A percentile compares a stretch with the other conserved stretches of the same genome.
These are phyloP conservation scores for Argyra leucocephala DNA, from an alignment of 2,888 invertebrate species.

Conservation along the genomic window DNA sequence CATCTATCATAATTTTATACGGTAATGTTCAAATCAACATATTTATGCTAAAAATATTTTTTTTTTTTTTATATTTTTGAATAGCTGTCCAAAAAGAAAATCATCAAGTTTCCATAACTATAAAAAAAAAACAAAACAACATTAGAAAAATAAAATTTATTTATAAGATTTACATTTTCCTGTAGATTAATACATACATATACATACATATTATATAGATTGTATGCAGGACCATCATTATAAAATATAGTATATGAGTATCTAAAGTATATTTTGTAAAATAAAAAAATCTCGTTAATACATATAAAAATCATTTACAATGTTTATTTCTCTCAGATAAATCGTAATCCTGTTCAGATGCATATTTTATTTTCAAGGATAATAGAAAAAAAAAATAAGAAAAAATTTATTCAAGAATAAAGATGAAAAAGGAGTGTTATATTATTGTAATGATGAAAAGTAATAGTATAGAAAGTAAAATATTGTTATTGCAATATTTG, in stretches of 20 bases:
- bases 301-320: neutral
- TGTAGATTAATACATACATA: no score
- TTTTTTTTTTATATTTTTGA: neutral
- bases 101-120: no score
- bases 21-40: neutral
- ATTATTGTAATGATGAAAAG: neutral
- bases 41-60: neutral
- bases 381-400: neutral
- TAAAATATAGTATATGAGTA: no score
- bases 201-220: no score
- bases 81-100: neutral
- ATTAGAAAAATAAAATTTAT: no score
- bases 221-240: no score
- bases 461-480: neutral
- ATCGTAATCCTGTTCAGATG: neutral
- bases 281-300: no score
- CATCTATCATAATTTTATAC: constrained; percentile 6
- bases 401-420: no score
- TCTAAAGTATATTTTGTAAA: no score
- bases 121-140: no score
- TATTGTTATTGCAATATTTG: neutral
- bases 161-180: no score
- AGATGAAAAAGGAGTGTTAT: no score
- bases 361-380: constrained; percentile 1
- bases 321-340: neutral